These are phyloP conservation scores for Threskiornis aethiopicus DNA, from an alignment of 2,797 vertebrate genomes.

Conservation along the genomic window DNA sequence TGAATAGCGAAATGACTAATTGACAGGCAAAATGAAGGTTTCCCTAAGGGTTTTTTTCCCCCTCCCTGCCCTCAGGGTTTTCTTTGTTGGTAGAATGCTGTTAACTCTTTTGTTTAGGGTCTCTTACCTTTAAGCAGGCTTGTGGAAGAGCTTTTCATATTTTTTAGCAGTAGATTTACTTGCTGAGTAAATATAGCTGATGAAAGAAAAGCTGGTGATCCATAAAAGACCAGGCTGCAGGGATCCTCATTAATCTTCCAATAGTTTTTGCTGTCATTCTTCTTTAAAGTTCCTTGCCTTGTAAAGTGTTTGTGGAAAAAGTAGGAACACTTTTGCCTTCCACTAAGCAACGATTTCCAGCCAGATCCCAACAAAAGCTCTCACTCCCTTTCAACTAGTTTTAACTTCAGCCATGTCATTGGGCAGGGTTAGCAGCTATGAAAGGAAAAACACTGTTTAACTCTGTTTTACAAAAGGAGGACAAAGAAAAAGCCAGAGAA, in stretches of 20 bases:
- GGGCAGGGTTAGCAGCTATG: slow-evolving; percentile 38
- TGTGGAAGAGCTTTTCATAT: slow-evolving; percentile 62
- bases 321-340: slow-evolving; percentile 59
- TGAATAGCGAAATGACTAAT: slow-evolving; percentile 58
- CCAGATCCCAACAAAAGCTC: slow-evolving; percentile 71
- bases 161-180: slow-evolving; percentile 67
- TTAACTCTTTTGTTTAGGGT: slow-evolving; percentile 66
- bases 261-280: slow-evolving; percentile 75
- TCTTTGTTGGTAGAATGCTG: slow-evolving; percentile 50
- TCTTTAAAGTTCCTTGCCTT: slow-evolving; percentile 73
- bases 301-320: slow-evolving; percentile 71
- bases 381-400: slow-evolving; percentile 64
- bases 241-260: slow-evolving; percentile 81
- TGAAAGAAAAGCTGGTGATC: slow-evolving; percentile 75
- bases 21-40: slow-evolving; percentile 50
- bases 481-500: background rate
- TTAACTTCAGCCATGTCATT: slow-evolving; percentile 52
- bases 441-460: slow-evolving; percentile 64
- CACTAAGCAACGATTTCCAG: slow-evolving; percentile 55
- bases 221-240: slow-evolving; percentile 74
- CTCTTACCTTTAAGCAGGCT: slow-evolving; percentile 65
- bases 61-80: slow-evolving; percentile 10
- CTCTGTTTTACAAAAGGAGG: slow-evolving; percentile 34
- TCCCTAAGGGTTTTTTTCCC: background rate
- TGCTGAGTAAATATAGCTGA: slow-evolving; percentile 72